These are phyloP conservation scores for Thaleichthys pacificus DNA, from an alignment of 2,797 vertebrate genomes.

Conservation along the genomic window DNA sequence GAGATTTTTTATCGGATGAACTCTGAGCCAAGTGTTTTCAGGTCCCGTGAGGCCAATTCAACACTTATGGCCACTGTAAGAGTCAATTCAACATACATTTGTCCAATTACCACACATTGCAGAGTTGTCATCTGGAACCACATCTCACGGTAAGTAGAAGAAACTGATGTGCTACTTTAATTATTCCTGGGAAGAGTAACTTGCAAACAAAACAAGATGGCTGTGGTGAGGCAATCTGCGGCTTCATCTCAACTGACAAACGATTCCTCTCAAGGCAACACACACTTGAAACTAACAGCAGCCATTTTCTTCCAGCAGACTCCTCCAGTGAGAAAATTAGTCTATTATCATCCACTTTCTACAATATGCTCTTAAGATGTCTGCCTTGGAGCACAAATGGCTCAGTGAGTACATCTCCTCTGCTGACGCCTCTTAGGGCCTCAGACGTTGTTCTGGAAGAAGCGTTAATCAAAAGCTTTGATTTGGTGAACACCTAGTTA, in stretches of 20 bases:
- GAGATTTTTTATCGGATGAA: background rate
- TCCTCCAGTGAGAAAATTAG: background rate
- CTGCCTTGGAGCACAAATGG: background rate
- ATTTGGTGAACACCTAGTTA: slow-evolving; percentile 3
- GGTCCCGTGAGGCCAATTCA: too few relatives aligned
- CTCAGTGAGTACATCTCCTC: slow-evolving; percentile 8
- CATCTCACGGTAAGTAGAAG: background rate
- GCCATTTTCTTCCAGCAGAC: background rate
- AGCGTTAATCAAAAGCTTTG: slow-evolving; percentile 1
- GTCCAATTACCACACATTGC: too few relatives aligned
- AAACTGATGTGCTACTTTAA: background rate
- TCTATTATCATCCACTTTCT: slow-evolving; percentile 2
- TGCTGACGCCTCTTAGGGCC: background rate
- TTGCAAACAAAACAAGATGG: background rate
- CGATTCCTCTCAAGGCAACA: background rate
- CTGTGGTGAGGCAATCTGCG: too few relatives aligned
- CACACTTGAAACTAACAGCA: background rate
- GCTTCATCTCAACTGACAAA: too few relatives aligned
- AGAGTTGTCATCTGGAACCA: too few relatives aligned
- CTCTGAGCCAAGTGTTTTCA: too few relatives aligned
- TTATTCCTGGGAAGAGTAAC: background rate
- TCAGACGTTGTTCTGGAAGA: background rate
- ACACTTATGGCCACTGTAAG: too few relatives aligned
- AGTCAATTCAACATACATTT: too few relatives aligned
- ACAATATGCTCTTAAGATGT: slow-evolving; percentile 6